A percentile compares a stretch with the other conserved stretches of the same genome.
These are phyloP conservation scores for Elaeidobius kamerunicus DNA, from an alignment of 2,888 invertebrate genomes.

Conservation along the genomic window DNA sequence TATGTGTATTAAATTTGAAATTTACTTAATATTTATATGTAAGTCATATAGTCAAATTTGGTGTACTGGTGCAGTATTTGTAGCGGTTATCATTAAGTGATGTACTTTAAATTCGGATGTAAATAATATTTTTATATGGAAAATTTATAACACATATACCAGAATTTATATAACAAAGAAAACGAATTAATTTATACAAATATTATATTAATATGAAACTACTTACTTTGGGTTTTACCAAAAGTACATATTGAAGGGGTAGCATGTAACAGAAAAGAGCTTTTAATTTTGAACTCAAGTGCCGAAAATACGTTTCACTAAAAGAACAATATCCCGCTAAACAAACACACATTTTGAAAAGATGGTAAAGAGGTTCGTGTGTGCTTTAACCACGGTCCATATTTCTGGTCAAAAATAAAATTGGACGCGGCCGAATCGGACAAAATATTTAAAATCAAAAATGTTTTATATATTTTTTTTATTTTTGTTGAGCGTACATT, in stretches of 20 bases:
- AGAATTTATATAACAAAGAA: no score
- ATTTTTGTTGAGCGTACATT: no score
- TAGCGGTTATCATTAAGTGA: no score
- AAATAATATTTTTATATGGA: no score
- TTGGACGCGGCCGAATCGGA: slow-evolving; percentile 1
- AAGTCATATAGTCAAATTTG: no score
- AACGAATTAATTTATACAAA: slow-evolving; percentile 3
- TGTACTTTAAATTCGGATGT: no score
- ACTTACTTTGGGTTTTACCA: slow-evolving; percentile 10
- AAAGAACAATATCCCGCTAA: slow-evolving; percentile 26
- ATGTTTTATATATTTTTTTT: not conserved
- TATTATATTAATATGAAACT: slow-evolving; percentile 12
- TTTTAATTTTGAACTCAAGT: slow-evolving; percentile 24
- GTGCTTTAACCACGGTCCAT: slow-evolving; percentile 13
- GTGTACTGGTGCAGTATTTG: no score
- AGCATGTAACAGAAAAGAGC: slow-evolving; percentile 22
- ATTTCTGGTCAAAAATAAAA: slow-evolving; percentile 18
- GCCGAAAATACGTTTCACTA: slow-evolving; percentile 23
- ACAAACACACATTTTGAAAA: slow-evolving; percentile 27
- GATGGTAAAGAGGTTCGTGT: slow-evolving; percentile 19
- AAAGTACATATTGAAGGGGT: slow-evolving; percentile 4
- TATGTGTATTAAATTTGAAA: no score
- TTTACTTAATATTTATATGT: no score
- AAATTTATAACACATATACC: no score
- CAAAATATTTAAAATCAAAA: not conserved